phyloP scores from a whole-genome alignment of 2,113 vertebrate species.

The Axis porcinus region DNA sequence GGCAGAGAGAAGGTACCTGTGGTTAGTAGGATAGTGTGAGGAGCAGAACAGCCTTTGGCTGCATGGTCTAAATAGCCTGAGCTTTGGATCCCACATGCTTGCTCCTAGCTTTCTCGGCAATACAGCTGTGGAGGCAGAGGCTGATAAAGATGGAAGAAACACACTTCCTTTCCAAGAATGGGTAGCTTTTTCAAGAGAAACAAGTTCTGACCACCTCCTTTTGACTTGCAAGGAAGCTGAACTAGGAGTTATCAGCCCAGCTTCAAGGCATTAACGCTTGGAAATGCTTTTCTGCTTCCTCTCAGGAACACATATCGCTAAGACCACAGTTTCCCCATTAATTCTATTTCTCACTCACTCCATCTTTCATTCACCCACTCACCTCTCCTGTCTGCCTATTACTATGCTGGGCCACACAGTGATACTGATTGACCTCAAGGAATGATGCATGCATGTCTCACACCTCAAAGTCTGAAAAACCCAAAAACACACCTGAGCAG shows the following conservation, averaged over 20 bases:
- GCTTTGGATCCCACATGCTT: background rate
- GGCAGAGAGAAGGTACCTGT: background rate
- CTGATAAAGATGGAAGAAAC: background rate
- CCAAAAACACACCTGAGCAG: background rate
- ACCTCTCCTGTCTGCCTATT: background rate
- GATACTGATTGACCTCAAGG: background rate
- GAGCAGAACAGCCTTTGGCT: background rate
- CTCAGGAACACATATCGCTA: background rate
- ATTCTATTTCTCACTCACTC: background rate
- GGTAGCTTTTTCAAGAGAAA: background rate
- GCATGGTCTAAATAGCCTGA: background rate
- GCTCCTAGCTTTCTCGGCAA: background rate
- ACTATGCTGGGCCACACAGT: background rate
- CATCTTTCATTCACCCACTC: background rate
- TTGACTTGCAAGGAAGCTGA: background rate
- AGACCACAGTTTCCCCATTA: background rate
- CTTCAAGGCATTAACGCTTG: background rate
- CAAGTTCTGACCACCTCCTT: background rate
- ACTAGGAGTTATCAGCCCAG: background rate
- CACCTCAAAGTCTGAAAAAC: background rate
- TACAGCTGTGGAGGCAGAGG: background rate
- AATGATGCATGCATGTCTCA: background rate
- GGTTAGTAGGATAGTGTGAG: background rate
- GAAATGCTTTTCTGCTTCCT: background rate
- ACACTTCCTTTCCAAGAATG: slow-evolving; percentile 6